Evolutionary conservation across 2,888 invertebrate genomes (phyloP).

Genomic region (Teinopalpus imperialis): DNA sequence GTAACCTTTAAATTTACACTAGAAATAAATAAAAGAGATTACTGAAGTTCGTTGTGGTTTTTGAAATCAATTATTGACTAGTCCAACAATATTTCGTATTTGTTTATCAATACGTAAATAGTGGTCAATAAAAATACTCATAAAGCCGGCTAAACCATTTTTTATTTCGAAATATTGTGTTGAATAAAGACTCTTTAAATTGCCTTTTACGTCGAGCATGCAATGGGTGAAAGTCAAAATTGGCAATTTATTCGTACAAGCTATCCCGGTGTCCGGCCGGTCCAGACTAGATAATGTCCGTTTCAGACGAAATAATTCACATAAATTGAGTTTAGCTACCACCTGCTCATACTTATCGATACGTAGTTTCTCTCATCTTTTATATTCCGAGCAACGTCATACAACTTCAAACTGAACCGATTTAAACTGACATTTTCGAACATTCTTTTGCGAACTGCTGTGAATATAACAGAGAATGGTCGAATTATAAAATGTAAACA

Average conservation of each 20-base stretch:
- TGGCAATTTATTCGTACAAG: constrained; percentile 62
- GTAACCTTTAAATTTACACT: no score
- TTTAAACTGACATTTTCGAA: no score
- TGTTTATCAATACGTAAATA: no score
- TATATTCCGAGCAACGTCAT: constrained; percentile 10
- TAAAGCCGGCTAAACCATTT: no score
- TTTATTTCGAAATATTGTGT: constrained; percentile 6
- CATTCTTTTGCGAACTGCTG: no score
- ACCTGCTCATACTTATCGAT: constrained; percentile 27
- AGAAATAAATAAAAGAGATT: no score
- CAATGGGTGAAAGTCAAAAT: constrained; percentile 58
- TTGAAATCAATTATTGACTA: no score
- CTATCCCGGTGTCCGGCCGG: constrained; percentile 32
- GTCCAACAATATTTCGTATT: no score
- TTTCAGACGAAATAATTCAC: constrained; percentile 56
- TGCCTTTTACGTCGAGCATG: constrained; percentile 25
- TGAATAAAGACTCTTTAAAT: constrained; percentile 33
- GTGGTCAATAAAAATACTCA: no score
- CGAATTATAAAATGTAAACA: no score
- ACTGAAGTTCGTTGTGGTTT: no score
- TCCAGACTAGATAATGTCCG: constrained; percentile 55
- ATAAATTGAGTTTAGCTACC: constrained; percentile 65
- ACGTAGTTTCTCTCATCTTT: constrained; percentile 4
- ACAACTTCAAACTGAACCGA: constrained; percentile 7
- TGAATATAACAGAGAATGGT: no score